Percentiles rank a stretch among this genome's conserved stretches.
These are phyloP conservation scores for Cephonodes hylas DNA, from an alignment of 2,888 invertebrate genomes.

Conservation along the genomic window DNA sequence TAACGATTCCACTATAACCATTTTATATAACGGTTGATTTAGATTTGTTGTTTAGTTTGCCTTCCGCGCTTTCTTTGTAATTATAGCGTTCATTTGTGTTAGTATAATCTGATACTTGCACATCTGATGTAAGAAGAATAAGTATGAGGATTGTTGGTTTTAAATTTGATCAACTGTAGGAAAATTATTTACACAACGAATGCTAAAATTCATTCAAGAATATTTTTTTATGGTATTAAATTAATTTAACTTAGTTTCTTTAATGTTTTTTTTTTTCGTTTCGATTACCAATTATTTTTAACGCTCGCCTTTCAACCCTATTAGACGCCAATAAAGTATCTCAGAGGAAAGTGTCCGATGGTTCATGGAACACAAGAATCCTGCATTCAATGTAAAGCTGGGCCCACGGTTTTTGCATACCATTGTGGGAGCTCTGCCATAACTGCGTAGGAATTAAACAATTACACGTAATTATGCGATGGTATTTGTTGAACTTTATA, in stretches of 20 bases:
- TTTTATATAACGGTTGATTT: background rate
- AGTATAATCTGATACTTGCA: background rate
- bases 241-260: no score
- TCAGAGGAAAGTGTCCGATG: slow-evolving; percentile 12
- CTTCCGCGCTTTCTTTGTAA: background rate
- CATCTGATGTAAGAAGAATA: no score
- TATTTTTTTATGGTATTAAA: no score
- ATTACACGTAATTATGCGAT: background rate
- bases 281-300: background rate
- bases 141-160: background rate
- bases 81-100: background rate
- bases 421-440: slow-evolving; percentile 31
- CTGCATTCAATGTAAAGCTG: slow-evolving; percentile 35
- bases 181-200: no score
- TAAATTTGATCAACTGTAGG: no score
- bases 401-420: slow-evolving; percentile 45
- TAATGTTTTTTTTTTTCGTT: background rate
- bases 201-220: no score
- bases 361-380: slow-evolving; percentile 33
- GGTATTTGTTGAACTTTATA: background rate
- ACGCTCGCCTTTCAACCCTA: slow-evolving; percentile 27
- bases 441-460: slow-evolving; percentile 3
- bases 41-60: background rate
- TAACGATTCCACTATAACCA: background rate
- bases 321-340: background rate